phyloP scores from a whole-genome alignment of 2,797 vertebrate species.

The Melopsittacus undulatus region DNA sequence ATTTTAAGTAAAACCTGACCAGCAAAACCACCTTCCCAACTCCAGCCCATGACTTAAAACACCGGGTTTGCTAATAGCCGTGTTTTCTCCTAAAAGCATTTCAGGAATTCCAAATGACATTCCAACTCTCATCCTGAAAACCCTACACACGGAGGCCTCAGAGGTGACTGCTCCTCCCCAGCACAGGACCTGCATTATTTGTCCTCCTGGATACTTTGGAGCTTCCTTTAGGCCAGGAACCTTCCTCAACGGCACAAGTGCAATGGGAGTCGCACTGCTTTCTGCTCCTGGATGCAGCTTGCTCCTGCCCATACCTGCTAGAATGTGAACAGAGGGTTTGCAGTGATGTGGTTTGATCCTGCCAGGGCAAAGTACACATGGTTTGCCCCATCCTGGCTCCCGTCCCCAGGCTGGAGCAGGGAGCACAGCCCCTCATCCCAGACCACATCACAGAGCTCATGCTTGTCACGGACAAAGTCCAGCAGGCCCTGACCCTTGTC shows the following conservation, averaged over 20 bases:
- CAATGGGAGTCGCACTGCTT: rapidly evolving
- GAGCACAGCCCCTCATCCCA: not conserved
- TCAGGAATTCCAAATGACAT: not conserved
- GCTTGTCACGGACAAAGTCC: not conserved
- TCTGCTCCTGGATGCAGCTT: not conserved
- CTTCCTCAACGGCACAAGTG: rapidly evolving
- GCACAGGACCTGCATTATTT: not conserved
- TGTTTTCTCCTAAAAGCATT: not conserved
- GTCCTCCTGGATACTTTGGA: not conserved
- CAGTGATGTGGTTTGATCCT: not conserved
- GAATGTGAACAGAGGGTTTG: not conserved
- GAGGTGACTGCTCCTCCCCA: not conserved
- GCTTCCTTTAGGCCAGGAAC: rapidly evolving
- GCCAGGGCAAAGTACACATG: not conserved
- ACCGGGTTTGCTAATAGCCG: not conserved
- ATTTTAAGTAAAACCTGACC: not conserved
- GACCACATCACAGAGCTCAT: rapidly evolving
- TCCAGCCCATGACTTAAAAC: not conserved
- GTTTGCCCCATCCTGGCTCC: not conserved
- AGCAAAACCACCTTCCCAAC: not conserved
- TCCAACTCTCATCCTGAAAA: not conserved
- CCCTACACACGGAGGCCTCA: not conserved
- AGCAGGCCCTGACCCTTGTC: conserved; percentile 39
- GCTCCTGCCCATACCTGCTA: not conserved
- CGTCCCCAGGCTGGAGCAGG: not conserved